These are phyloP conservation scores for Bradysia coprophila DNA, from an alignment of 1,140 invertebrate species.

Conservation along the genomic window DNA sequence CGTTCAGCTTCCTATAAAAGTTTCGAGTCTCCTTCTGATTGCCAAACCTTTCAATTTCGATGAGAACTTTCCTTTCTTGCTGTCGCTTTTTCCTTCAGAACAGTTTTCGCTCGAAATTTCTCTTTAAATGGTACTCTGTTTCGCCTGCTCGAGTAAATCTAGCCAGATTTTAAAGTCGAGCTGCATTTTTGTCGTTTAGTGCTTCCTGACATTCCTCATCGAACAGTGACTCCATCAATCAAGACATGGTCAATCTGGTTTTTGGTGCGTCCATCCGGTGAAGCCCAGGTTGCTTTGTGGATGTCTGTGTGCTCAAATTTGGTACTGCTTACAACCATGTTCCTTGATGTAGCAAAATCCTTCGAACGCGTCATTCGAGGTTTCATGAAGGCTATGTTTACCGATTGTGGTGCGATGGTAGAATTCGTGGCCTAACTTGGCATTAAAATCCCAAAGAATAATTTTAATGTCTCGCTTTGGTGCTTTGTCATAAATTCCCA, in stretches of 20 bases:
- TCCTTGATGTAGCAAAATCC: background rate
- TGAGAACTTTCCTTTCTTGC: too few species aligned
- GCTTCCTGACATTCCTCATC: background rate
- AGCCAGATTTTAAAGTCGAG: background rate
- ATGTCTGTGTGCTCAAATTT: background rate
- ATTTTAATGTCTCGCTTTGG: background rate
- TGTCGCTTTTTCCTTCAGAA: too few species aligned
- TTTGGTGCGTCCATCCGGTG: background rate
- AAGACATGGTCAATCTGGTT: background rate
- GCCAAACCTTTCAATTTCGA: too few species aligned
- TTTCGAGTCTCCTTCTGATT: background rate
- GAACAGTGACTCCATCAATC: background rate
- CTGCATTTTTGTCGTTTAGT: background rate
- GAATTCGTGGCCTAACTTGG: background rate
- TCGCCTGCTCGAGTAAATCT: background rate
- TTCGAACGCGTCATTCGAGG: background rate
- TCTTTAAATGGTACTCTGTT: background rate
- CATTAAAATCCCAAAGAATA: background rate
- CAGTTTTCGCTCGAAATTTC: background rate
- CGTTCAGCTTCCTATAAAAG: background rate
- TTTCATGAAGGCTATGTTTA: background rate
- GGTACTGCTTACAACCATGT: background rate
- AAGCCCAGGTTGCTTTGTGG: background rate
- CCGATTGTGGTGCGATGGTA: background rate
- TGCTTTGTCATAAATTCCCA: background rate